Evolutionary conservation across 1,140 invertebrate genomes (phyloP).

Genomic region (Drosophila parvula): DNA sequence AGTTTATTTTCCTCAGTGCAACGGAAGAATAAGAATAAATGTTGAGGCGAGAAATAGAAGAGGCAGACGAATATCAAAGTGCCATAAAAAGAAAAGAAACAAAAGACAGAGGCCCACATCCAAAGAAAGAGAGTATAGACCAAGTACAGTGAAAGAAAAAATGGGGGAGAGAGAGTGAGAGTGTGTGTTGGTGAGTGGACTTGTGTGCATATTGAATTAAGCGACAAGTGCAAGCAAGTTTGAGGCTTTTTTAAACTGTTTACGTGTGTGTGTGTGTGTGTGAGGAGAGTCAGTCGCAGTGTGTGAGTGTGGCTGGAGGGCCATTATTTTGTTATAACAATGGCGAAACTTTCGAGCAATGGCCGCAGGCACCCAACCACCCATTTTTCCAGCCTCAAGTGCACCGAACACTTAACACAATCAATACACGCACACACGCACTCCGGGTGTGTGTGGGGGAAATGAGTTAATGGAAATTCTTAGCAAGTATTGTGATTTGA

Average conservation of each 20-base stretch:
- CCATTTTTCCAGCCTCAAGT: constrained; percentile 37
- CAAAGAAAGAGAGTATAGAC: no score
- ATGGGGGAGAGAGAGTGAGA: constrained; percentile 14
- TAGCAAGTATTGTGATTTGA: constrained; percentile 81
- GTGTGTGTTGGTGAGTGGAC: constrained; percentile 40
- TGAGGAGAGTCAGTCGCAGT: constrained; percentile 8
- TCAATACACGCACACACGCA: constrained; percentile 59
- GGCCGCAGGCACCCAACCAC: constrained; percentile 21
- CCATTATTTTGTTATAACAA: constrained; percentile 81
- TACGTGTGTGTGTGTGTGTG: constrained; percentile 35
- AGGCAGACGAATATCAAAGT: constrained; percentile 15
- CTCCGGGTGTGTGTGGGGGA: constrained; percentile 5
- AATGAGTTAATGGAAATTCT: constrained; percentile 83
- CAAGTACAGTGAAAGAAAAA: constrained; percentile 4
- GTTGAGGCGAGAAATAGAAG: constrained; percentile 4
- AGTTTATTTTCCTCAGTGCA: background rate
- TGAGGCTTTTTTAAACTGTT: constrained; percentile 81
- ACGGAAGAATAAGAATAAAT: background rate
- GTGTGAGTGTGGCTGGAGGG: constrained; percentile 55
- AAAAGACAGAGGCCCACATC: constrained; percentile 25
- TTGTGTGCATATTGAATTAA: constrained; percentile 80
- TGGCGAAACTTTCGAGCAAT: constrained; percentile 70
- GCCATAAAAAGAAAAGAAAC: constrained; percentile 52
- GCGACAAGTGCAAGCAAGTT: constrained; percentile 78
- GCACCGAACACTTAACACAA: constrained; percentile 72